Evolutionary conservation across 2,888 invertebrate genomes (phyloP), one percentile per base, ranked within the genome.

Genomic region (Chouioia cunea): DNA sequence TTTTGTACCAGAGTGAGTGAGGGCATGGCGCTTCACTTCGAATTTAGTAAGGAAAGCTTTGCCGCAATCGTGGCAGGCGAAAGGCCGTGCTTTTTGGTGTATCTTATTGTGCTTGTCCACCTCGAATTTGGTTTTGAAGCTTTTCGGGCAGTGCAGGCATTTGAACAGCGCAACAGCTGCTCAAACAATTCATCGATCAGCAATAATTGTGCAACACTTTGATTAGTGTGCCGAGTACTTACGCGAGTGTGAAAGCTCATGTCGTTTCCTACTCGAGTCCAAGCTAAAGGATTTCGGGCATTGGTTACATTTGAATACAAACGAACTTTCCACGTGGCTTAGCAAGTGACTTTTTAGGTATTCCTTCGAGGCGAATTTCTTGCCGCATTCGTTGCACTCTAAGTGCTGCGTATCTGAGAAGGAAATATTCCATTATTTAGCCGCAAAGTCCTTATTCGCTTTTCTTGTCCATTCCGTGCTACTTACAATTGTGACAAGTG

Each of bases 201-300:
- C 50, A 48, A 48, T 36, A 8, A 20, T 16, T 20, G 43, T 71
- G 22, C 10, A 12, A 27, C 16, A 36, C 57, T 15, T 48, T 16
- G 12, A 18, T n/a, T n/a, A n/a, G n/a, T n/a, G n/a, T n/a, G n/a
- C n/a, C n/a, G n/a, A n/a, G n/a, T 65, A 81, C 80, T 79, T 86
- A 93, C 93, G 91, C 52, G 89, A 87, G 82, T 93, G 93, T 54
- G 90, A 90, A 60, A 90, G 89, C 52, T 88, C 86, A 80, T 94
- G 94, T 0, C 94, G 86, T 57, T 90, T 87, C 80, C 93, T 87
- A 80, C 93, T 92, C 80, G 91, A 91, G 59, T 88, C 86, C 79
- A 91, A 90, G 74, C 89, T 88, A 86, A 93, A 94, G 20, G 89
- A 86, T 80, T 91, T 91, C 18, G 87, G 86, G 77, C 94, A 94